Evolutionary conservation across 2,113 vertebrate species (phyloP), one percentile per base, ranked within the genome.

Genomic region (Balaeniceps rex): DNA sequence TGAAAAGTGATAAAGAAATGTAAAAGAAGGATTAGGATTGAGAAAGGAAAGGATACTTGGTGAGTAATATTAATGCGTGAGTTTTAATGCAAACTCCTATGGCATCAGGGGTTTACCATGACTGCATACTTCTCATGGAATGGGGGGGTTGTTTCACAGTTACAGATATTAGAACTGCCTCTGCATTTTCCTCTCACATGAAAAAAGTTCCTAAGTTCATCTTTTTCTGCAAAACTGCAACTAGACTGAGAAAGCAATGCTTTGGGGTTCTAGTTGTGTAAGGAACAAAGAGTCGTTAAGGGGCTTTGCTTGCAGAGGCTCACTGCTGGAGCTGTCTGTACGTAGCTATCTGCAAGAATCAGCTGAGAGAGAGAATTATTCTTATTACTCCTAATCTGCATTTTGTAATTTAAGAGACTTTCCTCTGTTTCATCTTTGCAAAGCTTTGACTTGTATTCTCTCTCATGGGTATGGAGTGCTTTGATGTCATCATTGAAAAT

Each of bases 171-270:
- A 76, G 64, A 92, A 42, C 21, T 47, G 63, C 38, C 40, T 24
- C 54, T 75, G 23, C 0, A 0, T 68, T 81, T 87, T 70, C 23
- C 19, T 82, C 9, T 75, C 34, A 44, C 0, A 0, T 22, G 24
- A 28, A 26, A 74, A 42, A 55, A 14, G 12, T 55, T 78, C 6
- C 6, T 46, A 34, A 46, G 9, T 40, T 36, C 22, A 14, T 52
- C 5, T 52, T 70, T 34, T 75, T 68, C 40, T 72, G 63, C 36
- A 68, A 83, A 86, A 40, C 26, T 42, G 58, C 42, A n/a, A 6
- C 29, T 81, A 16, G 51, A 71, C 2, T 46, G 51, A 68, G 84
- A 72, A 63, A 75, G 14, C 22, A 57, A 12, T 70, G 26, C 22
- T n/a, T 64, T 58, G 58, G 54, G 47, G 11, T 47, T 54, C 10